Evolutionary conservation across 2,113 vertebrate genomes (phyloP).

Genomic region (Chlamydotis undulata): DNA sequence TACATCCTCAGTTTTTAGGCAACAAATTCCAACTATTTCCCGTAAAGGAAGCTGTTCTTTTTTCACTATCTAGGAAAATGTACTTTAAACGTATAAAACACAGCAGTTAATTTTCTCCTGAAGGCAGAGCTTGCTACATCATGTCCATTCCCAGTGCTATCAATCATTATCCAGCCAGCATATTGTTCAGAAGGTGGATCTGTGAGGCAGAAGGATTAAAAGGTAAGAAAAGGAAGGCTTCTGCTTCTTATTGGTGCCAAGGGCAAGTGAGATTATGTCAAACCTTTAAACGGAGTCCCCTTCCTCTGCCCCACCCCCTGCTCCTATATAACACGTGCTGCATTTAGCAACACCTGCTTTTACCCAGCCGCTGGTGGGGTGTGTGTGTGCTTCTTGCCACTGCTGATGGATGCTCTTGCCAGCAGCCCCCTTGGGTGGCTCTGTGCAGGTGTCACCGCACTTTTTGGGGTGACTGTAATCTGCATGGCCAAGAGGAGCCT

Average conservation of each 20-base stretch:
- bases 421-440: background rate
- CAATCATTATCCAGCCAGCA: constrained; percentile 69
- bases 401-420: constrained; percentile 13
- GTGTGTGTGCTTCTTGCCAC: background rate
- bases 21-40: background rate
- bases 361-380: background rate
- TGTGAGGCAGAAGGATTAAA: constrained; percentile 11
- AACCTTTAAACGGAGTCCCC: constrained; percentile 10
- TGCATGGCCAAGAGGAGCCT: background rate
- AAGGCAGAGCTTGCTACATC: background rate
- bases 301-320: constrained; percentile 55
- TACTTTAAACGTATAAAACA: background rate
- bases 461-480: constrained; percentile 17
- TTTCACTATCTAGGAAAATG: background rate
- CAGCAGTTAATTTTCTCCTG: background rate
- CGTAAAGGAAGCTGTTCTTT: background rate
- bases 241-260: constrained; percentile 40
- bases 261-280: constrained; percentile 46
- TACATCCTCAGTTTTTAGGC: background rate
- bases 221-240: constrained; percentile 28
- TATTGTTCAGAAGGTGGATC: constrained; percentile 63
- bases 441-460: background rate
- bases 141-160: constrained; percentile 33
- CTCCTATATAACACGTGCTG: constrained; percentile 57
- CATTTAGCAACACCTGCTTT: constrained; percentile 17